Evolutionary conservation across 2,113 vertebrate genomes (phyloP).

Genomic region (Eclectus roratus): DNA sequence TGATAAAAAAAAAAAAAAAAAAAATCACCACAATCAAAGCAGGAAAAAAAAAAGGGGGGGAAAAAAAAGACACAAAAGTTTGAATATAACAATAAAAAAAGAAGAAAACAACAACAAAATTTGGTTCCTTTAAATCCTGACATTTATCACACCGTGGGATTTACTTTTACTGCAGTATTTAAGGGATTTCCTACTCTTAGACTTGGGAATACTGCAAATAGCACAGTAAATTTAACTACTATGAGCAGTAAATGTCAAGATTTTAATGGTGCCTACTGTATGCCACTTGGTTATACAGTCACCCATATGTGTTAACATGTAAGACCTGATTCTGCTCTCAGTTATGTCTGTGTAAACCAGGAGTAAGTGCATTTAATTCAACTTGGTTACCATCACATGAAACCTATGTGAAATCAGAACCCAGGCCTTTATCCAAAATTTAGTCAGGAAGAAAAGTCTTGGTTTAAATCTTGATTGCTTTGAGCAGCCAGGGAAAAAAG

Average conservation of each 20-base stretch:
- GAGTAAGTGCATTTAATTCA: not conserved
- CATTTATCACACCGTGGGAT: conserved; percentile 64
- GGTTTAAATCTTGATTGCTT: not conserved
- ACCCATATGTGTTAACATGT: not conserved
- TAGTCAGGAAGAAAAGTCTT: not conserved
- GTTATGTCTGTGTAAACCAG: not conserved
- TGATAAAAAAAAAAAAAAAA: not conserved
- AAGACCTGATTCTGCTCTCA: not conserved
- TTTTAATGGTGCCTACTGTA: conserved; percentile 61
- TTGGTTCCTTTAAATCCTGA: conserved; percentile 43
- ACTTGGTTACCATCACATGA: not conserved
- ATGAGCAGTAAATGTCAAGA: conserved; percentile 62
- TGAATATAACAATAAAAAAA: not conserved
- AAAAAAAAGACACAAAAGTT: not conserved
- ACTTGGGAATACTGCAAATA: conserved; percentile 60
- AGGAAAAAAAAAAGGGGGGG: too few relatives aligned
- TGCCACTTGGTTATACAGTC: conserved; percentile 35
- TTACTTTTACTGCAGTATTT: conserved; percentile 66
- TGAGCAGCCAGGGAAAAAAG: not conserved
- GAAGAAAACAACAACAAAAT: conserved; percentile 27
- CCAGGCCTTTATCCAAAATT: not conserved
- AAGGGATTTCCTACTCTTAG: conserved; percentile 60
- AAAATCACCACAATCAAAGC: not conserved
- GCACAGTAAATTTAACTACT: conserved; percentile 63
- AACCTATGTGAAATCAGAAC: not conserved